phyloP scores from a whole-genome alignment of 2,888 invertebrate species.

The Tenodera sinensis region DNA sequence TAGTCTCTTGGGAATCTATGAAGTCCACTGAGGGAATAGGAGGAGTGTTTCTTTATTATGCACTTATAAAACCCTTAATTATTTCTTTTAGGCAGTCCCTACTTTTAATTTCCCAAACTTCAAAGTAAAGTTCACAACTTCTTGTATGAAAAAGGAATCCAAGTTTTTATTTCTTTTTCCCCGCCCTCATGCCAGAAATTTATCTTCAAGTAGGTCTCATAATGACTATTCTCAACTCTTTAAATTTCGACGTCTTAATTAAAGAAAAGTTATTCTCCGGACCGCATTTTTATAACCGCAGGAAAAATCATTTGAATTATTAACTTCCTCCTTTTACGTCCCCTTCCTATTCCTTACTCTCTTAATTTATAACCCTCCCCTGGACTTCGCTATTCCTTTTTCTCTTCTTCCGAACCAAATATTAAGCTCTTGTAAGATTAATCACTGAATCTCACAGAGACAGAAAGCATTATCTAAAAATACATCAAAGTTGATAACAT shows the following conservation, averaged over 20 bases:
- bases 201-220: not conserved
- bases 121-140: not conserved
- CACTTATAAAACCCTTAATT: not conserved
- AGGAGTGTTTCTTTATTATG: not conserved
- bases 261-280: not conserved
- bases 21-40: not conserved
- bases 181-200: not conserved
- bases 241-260: slow-evolving; percentile 2
- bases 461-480: slow-evolving; percentile 13
- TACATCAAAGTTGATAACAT: slow-evolving; percentile 22
- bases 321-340: not conserved
- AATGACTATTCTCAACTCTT: not conserved
- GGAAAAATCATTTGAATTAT: not conserved
- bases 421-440: not conserved
- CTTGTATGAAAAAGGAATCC: not conserved
- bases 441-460: not conserved
- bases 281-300: not conserved
- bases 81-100: not conserved
- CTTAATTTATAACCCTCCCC: not conserved
- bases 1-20: not conserved
- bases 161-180: not conserved
- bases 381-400: not conserved
- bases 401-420: not conserved
- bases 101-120: not conserved
- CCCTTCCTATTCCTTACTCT: not conserved